Evolutionary conservation across 2,888 invertebrate species (phyloP), one percentile per base, ranked within the genome.

Genomic region (Eupithecia centaureata): DNA sequence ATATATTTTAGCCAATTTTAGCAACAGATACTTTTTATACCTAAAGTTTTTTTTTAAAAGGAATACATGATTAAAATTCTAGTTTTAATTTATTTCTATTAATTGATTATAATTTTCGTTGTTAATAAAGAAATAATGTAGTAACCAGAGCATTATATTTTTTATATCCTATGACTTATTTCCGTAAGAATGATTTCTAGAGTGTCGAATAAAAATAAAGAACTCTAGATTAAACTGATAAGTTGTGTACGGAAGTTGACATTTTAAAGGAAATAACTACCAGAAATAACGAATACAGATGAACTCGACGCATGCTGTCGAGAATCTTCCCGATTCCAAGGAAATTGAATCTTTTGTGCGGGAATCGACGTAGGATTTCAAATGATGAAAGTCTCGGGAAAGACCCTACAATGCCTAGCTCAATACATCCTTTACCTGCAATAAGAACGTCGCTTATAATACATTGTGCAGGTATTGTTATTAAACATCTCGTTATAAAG

Each of bases 271-370:
- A 25, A 51, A 51, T 51, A 51, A 51, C 5, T 52, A 27, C 22
- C 8, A 18, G 12, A 18, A 47, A 42, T 47, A 47, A 18, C 18
- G 2, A 22, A n/a, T n/a, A 47, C 10, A 27, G 13, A n/a, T 28
- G 30, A 30, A n/a, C 30, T 30, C 54, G 15, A 56, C 1, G 56
- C 56, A 32, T 13, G 22, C 1, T 13, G 57, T 56, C 13, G 57
- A 33, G 57, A 3, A 33, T 57, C 30, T 32, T n/a, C 18, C 22
- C 22, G 10, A 57, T 57, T 32, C 57, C 18, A 22, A 58, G 62
- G 60, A 60, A 33, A 63, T 63, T 56, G 30, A 51, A 32, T 59
- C 52, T 59, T 54, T 63, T 58, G 58, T 62, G 35, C 32, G 27
- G 10, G 56, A 56, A 32, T 56, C 32, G 30, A 56, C 32, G 22